phyloP scores from a whole-genome alignment of 2,888 invertebrate species.

The Frankliniella intonsa region DNA sequence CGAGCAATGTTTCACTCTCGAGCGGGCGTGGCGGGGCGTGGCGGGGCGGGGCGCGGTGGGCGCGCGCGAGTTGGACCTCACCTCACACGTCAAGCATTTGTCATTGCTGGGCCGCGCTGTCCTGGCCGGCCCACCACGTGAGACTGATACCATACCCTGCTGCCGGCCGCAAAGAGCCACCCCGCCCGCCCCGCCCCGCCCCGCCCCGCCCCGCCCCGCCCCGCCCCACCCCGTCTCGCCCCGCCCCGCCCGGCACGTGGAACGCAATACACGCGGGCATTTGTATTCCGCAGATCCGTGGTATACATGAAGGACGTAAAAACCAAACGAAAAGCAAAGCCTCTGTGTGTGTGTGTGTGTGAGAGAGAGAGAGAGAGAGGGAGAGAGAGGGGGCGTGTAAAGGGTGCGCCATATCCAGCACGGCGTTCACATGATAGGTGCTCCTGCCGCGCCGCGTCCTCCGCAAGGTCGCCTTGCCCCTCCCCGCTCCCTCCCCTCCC shows the following conservation, averaged over 20 bases:
- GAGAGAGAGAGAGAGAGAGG: background rate
- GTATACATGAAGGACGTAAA: conserved; percentile 11
- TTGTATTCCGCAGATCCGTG: conserved; percentile 17
- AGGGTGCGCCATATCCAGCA: background rate
- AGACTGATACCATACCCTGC: background rate
- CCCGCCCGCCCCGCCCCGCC: background rate
- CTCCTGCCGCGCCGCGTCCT: too few species aligned
- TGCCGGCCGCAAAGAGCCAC: background rate
- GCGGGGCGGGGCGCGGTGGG: background rate
- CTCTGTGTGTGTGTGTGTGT: background rate
- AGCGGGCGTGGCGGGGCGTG: too few species aligned
- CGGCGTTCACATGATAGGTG: background rate
- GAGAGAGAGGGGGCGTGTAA: background rate
- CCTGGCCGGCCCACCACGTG: background rate
- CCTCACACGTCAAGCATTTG: conserved; percentile 19
- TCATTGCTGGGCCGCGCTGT: background rate
- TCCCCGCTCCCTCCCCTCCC: too few species aligned
- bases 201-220: background rate
- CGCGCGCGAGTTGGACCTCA: background rate
- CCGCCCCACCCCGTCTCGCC: background rate
- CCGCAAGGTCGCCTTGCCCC: too few species aligned
- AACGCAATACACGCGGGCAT: background rate
- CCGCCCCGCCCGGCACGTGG: background rate
- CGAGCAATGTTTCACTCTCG: too few species aligned
- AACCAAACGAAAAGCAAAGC: background rate